phyloP scores from a whole-genome alignment of 2,797 vertebrate genomes.

The Macroramphosus scolopax region DNA sequence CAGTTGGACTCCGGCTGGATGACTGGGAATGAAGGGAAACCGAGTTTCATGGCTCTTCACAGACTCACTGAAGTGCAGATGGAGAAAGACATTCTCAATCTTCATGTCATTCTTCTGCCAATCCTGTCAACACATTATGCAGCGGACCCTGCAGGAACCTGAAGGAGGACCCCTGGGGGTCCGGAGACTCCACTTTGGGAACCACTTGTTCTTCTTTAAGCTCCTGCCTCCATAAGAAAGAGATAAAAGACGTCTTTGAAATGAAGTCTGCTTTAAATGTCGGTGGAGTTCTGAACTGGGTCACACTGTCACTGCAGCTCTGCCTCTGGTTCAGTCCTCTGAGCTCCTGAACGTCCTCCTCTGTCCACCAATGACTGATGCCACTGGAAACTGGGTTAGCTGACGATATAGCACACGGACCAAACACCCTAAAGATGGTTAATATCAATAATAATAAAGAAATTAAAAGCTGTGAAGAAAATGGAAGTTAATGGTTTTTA shows the following conservation, averaged over 20 bases:
- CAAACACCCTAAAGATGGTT: no score
- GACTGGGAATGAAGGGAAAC: constrained; percentile 9
- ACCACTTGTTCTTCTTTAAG: constrained; percentile 16
- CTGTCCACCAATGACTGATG: constrained; percentile 35
- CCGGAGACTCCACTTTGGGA: constrained; percentile 3
- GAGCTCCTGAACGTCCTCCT: constrained; percentile 8
- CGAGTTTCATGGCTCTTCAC: not conserved
- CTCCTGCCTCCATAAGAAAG: constrained; percentile 10
- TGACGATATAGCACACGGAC: no score
- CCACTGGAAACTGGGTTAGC: constrained; percentile 32
- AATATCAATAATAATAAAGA: no score
- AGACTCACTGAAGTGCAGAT: not conserved
- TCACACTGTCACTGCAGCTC: constrained; percentile 25
- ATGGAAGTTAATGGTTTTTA: no score
- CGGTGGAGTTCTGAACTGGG: constrained; percentile 42
- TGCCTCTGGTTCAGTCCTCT: constrained; percentile 19
- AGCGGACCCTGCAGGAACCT: constrained; percentile 13
- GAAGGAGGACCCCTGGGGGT: constrained; percentile 7
- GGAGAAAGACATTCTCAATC: not conserved
- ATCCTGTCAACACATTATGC: constrained; percentile 15
- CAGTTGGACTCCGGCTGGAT: not conserved
- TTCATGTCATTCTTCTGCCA: constrained; percentile 4
- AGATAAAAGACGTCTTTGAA: constrained; percentile 37
- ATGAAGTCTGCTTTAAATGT: constrained; percentile 29
- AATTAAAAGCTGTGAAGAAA: no score